A percentile compares a stretch with the other conserved stretches of the same genome.
Evolutionary conservation across 1,140 invertebrate genomes (phyloP).

Genomic region (Lepidurus packardi): DNA sequence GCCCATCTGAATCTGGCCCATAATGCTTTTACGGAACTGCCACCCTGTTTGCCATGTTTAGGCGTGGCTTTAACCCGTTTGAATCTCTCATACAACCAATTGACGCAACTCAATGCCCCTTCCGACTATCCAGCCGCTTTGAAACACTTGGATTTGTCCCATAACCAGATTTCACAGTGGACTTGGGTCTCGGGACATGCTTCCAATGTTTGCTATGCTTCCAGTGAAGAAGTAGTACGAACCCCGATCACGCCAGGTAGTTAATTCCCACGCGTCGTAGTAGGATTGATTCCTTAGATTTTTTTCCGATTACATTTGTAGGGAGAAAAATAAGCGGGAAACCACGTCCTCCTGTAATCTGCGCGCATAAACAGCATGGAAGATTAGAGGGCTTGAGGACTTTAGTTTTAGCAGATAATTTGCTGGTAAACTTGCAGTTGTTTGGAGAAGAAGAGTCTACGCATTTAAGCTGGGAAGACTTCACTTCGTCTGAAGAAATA

Average conservation of each 20-base stretch:
- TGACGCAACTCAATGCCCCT: slow-evolving; percentile 71
- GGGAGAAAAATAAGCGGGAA: slow-evolving; percentile 36
- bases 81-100: slow-evolving; percentile 34
- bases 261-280: background rate
- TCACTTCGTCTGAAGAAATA: background rate
- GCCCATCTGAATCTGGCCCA: background rate
- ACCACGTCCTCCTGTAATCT: slow-evolving; percentile 43
- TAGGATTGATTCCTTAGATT: background rate
- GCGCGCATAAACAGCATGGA: slow-evolving; percentile 73
- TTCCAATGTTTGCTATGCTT: slow-evolving; percentile 59
- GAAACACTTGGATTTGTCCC: slow-evolving; percentile 85
- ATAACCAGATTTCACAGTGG: slow-evolving; percentile 86
- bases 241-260: slow-evolving; percentile 32
- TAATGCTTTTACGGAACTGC: slow-evolving; percentile 11
- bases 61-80: slow-evolving; percentile 4
- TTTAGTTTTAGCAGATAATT: slow-evolving; percentile 78
- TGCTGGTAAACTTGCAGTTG: slow-evolving; percentile 67
- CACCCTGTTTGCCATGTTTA: background rate
- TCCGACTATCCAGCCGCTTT: slow-evolving; percentile 80
- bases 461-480: slow-evolving; percentile 20
- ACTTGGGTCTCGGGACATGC: slow-evolving; percentile 54
- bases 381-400: slow-evolving; percentile 73
- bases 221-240: slow-evolving; percentile 40
- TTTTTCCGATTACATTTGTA: slow-evolving; percentile 12
- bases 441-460: slow-evolving; percentile 63